Base-by-base conservation (phyloP, 2,888 invertebrate species). In the Latheticus oryzae region DNA sequence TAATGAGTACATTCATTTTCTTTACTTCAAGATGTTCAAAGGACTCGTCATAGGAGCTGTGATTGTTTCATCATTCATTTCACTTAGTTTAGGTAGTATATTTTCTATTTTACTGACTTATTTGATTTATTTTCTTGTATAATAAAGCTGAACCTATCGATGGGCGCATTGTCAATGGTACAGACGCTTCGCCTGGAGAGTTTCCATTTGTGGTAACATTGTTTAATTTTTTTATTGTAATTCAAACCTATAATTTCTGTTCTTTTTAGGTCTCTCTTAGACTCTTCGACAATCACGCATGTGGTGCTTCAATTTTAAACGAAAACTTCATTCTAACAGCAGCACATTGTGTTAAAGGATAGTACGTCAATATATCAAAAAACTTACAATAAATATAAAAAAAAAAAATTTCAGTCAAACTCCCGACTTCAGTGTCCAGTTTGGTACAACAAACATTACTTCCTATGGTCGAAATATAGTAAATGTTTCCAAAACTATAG, bases 341-440 rank as follows among this genome's bases (percentile, higher is more conserved):
- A 12, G 56, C 56, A 32, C 56, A 56, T 9, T 56, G 56, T 12
- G 50, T 51, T 9, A 23, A 26, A 12, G 7, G 12, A 8, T 53
- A 5, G 16, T 24, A 24, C 5, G 17, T 9, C 9, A 9, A 16
- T 13, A n/a, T 7, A 15, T 13, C 3, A 3, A 24, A 48, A 11
- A n/a, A 26, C 7, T 28, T 11, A 28, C 3, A 15, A 17, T 47
- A 30, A 56, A 51, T n/a, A n/a, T n/a, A n/a, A n/a, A n/a, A n/a
- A n/a, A n/a, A n/a, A n/a, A n/a, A n/a, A n/a, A n/a, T 23, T 55
- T 35, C 13, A 47, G 61, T 12, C 42, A 54, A 13, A 17, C 56
- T n/a, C 32, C 52, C 43, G 67, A 35, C 61, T 66, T 26, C 67
- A 66, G 33, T 63, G 65, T n/a, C 38, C 66, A 30, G 50, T 61